Conservation (phyloP, 2,888 invertebrate genomes). For the Antheraea assamensis region DNA sequence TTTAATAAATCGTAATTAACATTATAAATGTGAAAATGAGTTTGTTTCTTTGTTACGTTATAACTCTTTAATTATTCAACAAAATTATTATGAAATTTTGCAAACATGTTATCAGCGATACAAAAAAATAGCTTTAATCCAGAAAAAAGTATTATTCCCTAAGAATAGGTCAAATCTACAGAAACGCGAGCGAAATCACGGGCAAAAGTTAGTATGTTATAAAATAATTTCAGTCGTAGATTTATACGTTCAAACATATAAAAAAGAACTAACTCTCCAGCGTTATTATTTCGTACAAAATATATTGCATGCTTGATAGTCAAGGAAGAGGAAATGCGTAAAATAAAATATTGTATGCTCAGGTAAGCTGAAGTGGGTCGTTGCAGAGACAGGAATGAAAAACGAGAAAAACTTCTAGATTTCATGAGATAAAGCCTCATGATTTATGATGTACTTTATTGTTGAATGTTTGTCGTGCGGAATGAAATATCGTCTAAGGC, state of each 20-base stretch:
- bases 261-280: background rate
- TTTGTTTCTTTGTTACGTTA: no score
- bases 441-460: conserved; percentile 59
- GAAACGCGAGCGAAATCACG: no score
- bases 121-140: no score
- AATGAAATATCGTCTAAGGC: conserved; percentile 45
- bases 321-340: background rate
- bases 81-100: no score
- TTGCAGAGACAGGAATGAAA: conserved; percentile 36
- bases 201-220: no score
- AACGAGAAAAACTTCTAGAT: conserved; percentile 42
- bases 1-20: no score
- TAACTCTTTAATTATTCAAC: no score
- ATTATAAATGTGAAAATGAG: no score
- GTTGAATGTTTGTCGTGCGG: conserved; percentile 53
- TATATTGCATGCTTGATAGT: background rate
- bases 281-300: background rate
- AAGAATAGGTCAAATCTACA: no score
- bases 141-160: no score
- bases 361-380: conserved; percentile 21
- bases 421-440: conserved; percentile 48
- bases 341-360: conserved; percentile 11
- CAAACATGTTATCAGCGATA: no score
- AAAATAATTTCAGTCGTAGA: no score
- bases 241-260: background rate